These are phyloP conservation scores for Erebia ligea DNA, from an alignment of 2,888 invertebrate genomes.

Conservation along the genomic window DNA sequence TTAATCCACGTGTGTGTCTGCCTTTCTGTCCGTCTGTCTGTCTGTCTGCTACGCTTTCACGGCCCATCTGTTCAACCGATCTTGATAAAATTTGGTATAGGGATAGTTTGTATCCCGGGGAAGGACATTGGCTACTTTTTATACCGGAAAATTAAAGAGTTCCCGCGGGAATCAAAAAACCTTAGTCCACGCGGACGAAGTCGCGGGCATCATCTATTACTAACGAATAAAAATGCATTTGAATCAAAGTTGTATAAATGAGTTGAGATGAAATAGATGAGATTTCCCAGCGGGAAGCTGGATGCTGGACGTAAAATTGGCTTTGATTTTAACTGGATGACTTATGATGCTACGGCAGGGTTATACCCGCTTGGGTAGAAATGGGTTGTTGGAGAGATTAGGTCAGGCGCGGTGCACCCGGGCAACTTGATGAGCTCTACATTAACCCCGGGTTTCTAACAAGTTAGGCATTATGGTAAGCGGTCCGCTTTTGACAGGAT, in stretches of 20 bases:
- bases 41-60: too few species aligned
- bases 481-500: too few species aligned
- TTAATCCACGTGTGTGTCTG: too few species aligned
- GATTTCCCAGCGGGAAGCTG: slow-evolving; percentile 4
- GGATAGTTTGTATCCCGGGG: too few species aligned
- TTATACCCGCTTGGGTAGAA: background rate
- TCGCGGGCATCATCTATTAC: too few species aligned
- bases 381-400: slow-evolving; percentile 4
- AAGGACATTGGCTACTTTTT: too few species aligned
- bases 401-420: background rate
- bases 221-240: background rate
- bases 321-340: background rate
- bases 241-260: background rate
- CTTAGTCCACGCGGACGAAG: too few species aligned
- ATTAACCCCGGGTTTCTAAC: background rate
- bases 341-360: background rate
- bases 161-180: too few species aligned
- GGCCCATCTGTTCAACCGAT: too few species aligned
- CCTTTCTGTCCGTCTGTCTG: too few species aligned
- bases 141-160: too few species aligned
- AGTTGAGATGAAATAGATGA: slow-evolving; percentile 9
- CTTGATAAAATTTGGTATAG: too few species aligned
- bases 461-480: background rate
- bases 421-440: background rate
- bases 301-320: background rate